Evolutionary conservation across 2,113 vertebrate genomes (phyloP).

Genomic region (Cinclus cinclus): DNA sequence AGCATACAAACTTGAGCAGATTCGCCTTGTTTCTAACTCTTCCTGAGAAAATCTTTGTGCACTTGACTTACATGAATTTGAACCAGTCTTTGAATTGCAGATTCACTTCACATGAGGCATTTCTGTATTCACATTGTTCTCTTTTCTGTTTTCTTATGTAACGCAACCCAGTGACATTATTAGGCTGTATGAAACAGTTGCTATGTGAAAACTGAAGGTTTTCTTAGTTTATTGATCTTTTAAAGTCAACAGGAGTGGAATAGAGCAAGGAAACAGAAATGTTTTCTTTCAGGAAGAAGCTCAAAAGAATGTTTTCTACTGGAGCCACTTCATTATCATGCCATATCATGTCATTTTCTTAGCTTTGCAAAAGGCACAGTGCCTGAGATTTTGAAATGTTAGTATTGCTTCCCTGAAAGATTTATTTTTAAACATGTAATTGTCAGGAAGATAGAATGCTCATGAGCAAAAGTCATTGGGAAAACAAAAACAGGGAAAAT

Average conservation of each 20-base stretch:
- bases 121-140: conserved; percentile 6
- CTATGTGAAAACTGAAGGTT: background rate
- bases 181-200: conserved; percentile 36
- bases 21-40: background rate
- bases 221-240: conserved; percentile 32
- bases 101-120: background rate
- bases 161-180: conserved; percentile 45
- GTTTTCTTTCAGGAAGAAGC: conserved; percentile 25
- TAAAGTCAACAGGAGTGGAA: conserved; percentile 3
- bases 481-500: conserved; percentile 55
- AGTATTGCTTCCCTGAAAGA: conserved; percentile 22
- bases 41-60: background rate
- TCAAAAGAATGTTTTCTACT: conserved; percentile 22
- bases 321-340: conserved; percentile 47
- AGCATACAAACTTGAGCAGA: background rate
- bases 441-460: conserved; percentile 44
- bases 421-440: conserved; percentile 37
- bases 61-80: background rate
- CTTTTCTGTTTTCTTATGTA: conserved; percentile 1
- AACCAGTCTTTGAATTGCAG: conserved; percentile 38
- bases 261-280: background rate
- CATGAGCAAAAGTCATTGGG: conserved; percentile 2
- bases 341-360: conserved; percentile 12
- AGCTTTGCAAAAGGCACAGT: conserved; percentile 25
- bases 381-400: conserved; percentile 48